Base-by-base conservation (phyloP, 2,113 vertebrate genomes). In the Morone saxatilis region DNA sequence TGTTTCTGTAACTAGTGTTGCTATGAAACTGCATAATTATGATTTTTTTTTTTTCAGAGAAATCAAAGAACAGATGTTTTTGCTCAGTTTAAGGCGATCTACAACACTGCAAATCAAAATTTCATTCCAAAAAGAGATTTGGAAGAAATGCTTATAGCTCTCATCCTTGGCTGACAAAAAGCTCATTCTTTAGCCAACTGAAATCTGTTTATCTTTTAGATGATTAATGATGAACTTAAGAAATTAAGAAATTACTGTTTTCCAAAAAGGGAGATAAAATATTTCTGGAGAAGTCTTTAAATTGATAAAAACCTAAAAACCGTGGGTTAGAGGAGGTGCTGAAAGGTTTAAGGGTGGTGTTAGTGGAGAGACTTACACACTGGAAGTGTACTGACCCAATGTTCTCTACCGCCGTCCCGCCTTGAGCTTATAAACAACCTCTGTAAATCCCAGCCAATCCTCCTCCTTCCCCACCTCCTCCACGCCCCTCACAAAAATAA, bases 401-500 rank as follows among this genome's bases (percentile, higher is more conserved):
- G 75, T 91, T 90, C 87, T 80, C 85, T 3, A 22, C 70, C 78
- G 81, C 76, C 81, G 68, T 90, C 79, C 83, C 72, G 86, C 83
- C 61, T 38, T 63, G 14, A 87, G 87, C 86, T 92, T 88, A 91
- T 93, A 93, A 95, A 94, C 93, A 93, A 71, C 83, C 86, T 91
- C 81, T 84, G 67, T 88, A 83, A 85, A 87, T 81, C 79, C 81
- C 81, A 84, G 78, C 85, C 85, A 86, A 65, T 91, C 91, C 84
- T 84, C 78, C 81, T 88, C 61, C 86, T 85, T 83, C 73, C 81
- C 74, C 79, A 71, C 75, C 89, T 85, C 83, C 81, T 89, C 90
- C 89, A 94, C 92, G 78, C 92, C 93, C 91, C 89, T 84, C 86
- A 77, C 90, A 94, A 92, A 94, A 94, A 94, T 94, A 94, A 95